Evolutionary conservation across 2,888 invertebrate genomes (phyloP).

Genomic region (Scelioninae gen. 1): DNA sequence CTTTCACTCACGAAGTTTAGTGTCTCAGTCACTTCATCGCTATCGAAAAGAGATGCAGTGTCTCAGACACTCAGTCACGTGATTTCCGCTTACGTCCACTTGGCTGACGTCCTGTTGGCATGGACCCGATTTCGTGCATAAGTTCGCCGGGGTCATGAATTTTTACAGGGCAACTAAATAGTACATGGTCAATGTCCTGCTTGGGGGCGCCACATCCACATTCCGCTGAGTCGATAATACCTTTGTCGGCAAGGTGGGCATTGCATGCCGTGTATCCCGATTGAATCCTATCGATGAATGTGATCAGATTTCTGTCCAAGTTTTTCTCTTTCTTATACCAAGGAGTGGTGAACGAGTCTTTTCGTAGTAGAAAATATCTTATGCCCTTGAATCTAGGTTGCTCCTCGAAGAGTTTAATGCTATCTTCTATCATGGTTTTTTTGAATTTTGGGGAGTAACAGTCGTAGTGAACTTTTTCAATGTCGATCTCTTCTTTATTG

Average conservation of each 20-base stretch:
- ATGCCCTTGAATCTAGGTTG: slow-evolving; percentile 3
- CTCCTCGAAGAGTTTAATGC: background rate
- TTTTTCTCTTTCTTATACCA: background rate
- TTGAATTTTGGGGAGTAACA: background rate
- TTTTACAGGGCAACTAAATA: slow-evolving; percentile 6
- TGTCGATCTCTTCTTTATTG: background rate
- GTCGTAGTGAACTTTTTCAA: background rate
- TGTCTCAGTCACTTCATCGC: no score
- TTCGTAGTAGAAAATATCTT: background rate
- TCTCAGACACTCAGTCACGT: no score
- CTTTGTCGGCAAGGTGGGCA: slow-evolving; percentile 3
- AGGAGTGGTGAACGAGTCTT: background rate
- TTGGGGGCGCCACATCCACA: no score
- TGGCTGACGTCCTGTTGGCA: no score
- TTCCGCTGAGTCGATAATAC: background rate
- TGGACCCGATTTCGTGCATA: background rate
- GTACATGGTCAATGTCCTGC: slow-evolving; percentile 7
- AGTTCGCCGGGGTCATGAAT: background rate
- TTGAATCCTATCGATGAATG: slow-evolving; percentile 11
- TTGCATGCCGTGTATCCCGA: background rate
- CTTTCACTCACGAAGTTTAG: no score
- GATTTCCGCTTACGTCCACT: no score
- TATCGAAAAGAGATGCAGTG: no score
- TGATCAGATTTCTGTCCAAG: background rate
- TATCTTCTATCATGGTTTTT: background rate